Evolutionary conservation across 2,888 invertebrate genomes (phyloP).

Genomic region (Eilema depressum): DNA sequence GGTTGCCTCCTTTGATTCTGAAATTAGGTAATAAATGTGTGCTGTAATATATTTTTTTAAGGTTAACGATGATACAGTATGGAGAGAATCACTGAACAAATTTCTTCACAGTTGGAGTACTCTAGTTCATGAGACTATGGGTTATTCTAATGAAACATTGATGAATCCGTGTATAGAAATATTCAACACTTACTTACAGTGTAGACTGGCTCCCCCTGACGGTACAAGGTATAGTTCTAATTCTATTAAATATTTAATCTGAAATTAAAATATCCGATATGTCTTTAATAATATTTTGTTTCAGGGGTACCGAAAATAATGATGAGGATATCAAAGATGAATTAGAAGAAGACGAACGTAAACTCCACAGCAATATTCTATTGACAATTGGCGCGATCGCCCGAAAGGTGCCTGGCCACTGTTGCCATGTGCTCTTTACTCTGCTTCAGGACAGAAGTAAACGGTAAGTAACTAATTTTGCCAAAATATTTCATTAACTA

Average conservation of each 20-base stretch:
- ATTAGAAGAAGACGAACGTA: slow-evolving; percentile 78
- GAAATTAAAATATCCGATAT: neutral
- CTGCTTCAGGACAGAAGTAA: slow-evolving; percentile 89
- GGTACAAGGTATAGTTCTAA: slow-evolving; percentile 83
- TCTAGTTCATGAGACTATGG: slow-evolving; percentile 75
- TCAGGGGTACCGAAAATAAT: slow-evolving; percentile 67
- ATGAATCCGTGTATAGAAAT: slow-evolving; percentile 86
- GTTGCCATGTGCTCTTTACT: slow-evolving; percentile 89
- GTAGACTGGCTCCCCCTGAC: slow-evolving; percentile 93
- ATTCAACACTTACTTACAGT: slow-evolving; percentile 93
- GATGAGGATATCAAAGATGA: slow-evolving; percentile 80
- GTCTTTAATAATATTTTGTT: neutral
- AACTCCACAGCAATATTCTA: slow-evolving; percentile 88
- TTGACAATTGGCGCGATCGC: slow-evolving; percentile 91
- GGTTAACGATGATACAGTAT: slow-evolving; percentile 79
- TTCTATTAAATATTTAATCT: neutral
- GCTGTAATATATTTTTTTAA: slow-evolving; percentile 45
- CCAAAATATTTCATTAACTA: neutral
- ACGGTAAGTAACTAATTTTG: slow-evolving; percentile 65
- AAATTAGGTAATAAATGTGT: neutral
- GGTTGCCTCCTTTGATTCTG: neutral
- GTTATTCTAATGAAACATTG: slow-evolving; percentile 73
- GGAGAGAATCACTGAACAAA: slow-evolving; percentile 82
- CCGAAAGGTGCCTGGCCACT: slow-evolving; percentile 88
- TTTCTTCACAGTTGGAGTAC: slow-evolving; percentile 83